Evolutionary conservation across 2,888 invertebrate species (phyloP), one percentile per base, ranked within the genome.

Genomic region (Atethmia centrago): DNA sequence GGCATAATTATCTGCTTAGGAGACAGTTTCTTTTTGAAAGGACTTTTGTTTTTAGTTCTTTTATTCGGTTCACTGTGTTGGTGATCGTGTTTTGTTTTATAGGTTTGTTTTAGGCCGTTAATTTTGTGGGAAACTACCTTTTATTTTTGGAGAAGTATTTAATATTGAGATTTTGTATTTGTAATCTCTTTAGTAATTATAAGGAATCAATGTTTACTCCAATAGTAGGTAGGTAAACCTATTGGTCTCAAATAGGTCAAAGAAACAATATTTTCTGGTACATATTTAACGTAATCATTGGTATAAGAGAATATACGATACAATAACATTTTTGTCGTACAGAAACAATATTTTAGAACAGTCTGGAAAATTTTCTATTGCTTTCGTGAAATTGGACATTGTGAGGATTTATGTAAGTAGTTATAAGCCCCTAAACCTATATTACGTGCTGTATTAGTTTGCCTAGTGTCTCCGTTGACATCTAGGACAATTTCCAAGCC

Each of bases 351-450:
- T 73, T 80, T 77, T 70, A 70, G 45, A 69, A 82, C 25, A 56
- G 56, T 67, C 74, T 58, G n/a, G 61, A 70, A 83, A 79, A 59
- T 79, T 58, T 69, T 67, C 67, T 68, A 79, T 71, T 75, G 53
- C 67, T 70, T 63, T 74, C 67, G 67, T 83, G 61, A 82, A 61
- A 83, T 83, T 79, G 79, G 70, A 71, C 72, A 75, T 75, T 83
- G n/a, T 25, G 25, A 21, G 51, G 67, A 79, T 79, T 83, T 83
- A 83, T 82, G 70, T 55, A 45, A 49, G 61, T 69, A 68, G 70
- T 81, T 78, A 63, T 65, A 81, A 65, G 53, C 72, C 25, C 36
- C 63, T 82, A 72, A 77, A 77, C 61, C 58, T 64, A 71, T 56
- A 71, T 73, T 58, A 74, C 58, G 61, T 63, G 61, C 40, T 69